Conservation (phyloP, 2,797 vertebrate genomes). For the Sternarchorhynchus goeldii region DNA sequence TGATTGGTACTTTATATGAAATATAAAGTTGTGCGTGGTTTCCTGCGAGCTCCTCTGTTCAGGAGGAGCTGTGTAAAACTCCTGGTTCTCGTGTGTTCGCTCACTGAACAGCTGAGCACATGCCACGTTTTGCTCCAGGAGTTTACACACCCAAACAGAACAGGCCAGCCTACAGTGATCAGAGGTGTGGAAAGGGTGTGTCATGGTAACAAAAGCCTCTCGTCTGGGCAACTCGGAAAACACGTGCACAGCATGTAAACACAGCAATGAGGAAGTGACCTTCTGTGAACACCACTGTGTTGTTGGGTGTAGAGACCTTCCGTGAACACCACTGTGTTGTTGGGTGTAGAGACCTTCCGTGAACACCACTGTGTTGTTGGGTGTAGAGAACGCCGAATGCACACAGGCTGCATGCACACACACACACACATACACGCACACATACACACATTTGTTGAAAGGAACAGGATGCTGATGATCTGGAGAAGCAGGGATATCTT, state of each 20-base stretch:
- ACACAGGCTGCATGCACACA: too few relatives aligned
- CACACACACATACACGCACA: not conserved
- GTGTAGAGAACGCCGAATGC: not conserved
- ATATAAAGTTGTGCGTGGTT: too few relatives aligned
- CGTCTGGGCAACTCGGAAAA: conserved; percentile 48
- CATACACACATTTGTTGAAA: not conserved
- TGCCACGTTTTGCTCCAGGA: not conserved
- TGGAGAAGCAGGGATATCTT: too few relatives aligned
- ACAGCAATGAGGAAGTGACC: conserved; percentile 71
- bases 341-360: conserved; percentile 64
- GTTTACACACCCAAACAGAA: conserved; percentile 7
- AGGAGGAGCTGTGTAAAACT: too few relatives aligned
- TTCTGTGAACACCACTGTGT: conserved; percentile 61
- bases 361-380: conserved; percentile 59
- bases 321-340: conserved; percentile 58
- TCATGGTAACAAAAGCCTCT: conserved; percentile 38
- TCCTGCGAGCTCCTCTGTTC: too few relatives aligned
- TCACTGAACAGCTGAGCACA: too few relatives aligned
- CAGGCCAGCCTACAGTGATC: conserved; percentile 25
- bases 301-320: conserved; percentile 57
- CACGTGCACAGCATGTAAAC: conserved; percentile 78
- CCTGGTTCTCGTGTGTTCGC: too few relatives aligned
- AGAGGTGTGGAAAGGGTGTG: conserved; percentile 29
- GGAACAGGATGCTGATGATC: too few relatives aligned
- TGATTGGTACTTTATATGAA: too few relatives aligned